Base-by-base conservation (phyloP, 2,113 vertebrate species). In the Uria aalge region DNA sequence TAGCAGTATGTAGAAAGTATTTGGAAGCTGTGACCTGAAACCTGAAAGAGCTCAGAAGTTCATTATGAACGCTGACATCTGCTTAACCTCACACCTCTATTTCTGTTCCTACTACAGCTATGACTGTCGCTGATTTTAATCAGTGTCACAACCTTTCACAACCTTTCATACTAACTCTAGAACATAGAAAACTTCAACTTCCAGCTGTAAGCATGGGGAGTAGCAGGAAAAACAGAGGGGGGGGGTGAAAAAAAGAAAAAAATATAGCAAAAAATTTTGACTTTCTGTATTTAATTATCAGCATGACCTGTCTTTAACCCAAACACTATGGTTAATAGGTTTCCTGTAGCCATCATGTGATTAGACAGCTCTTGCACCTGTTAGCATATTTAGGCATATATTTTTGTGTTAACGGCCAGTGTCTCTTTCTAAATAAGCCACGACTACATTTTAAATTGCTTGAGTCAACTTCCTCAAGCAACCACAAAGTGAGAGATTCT, bases 391-490 rank as follows among this genome's bases (percentile, higher is more conserved):
- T 88, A 87, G 72, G 62, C 76, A 86, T 92, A 73, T 83, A 92
- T 93, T 96, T 91, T 45, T 85, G 85, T 92, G 79, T 92, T 86
- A 93, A 95, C 87, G 11, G 92, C 56, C 79, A 93, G 43, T 45
- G 56, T 60, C 36, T 88, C 55, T 88, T 83, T 98, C 98, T 88
- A 83, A 94, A 93, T 67, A 96, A 97, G 97, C 98, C 96, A 95
- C 79, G 4, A 93, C 83, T 96, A 95, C 94, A 93, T 92, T 95
- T 97, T 92, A 92, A 97, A 88, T 82, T 93, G 95, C 92, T 97
- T 85, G 97, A 98, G 98, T 97, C 98, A 98, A 98, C 98, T 99
- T 99, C 99, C 98, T 98, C 98, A 97, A 96, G 77, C 73, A 85
- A 98, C 97, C 97, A 96, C 97, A 97, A 91, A 92, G 79, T 85